Evolutionary conservation across 2,888 invertebrate genomes (phyloP).

Genomic region (Lypha dubia): DNA sequence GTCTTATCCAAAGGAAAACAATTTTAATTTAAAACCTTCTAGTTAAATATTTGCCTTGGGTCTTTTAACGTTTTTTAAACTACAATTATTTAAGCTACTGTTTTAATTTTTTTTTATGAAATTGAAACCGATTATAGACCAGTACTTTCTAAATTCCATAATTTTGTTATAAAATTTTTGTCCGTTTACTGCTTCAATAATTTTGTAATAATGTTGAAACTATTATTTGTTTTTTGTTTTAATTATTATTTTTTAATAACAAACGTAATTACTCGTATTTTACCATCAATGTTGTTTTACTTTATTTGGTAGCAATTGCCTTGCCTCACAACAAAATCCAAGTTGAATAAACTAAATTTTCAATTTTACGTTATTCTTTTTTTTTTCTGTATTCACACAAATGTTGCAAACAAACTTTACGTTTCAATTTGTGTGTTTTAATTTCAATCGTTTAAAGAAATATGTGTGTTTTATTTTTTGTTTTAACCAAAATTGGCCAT

Average conservation of each 20-base stretch:
- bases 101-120: neutral
- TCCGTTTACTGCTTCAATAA: constrained; percentile 24
- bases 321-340: neutral
- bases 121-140: neutral
- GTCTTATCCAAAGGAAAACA: too few relatives aligned
- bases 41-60: too few relatives aligned
- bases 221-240: neutral
- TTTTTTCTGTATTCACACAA: constrained; percentile 1
- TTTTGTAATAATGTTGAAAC: constrained; percentile 5
- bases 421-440: constrained; percentile 21
- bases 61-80: too few relatives aligned
- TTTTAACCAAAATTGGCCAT: constrained; percentile 35
- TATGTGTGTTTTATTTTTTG: constrained; percentile 5
- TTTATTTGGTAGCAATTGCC: constrained; percentile 20
- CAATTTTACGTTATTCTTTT: too few relatives aligned
- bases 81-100: too few relatives aligned
- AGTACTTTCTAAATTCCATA: neutral
- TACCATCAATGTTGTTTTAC: neutral
- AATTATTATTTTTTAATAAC: constrained; percentile 21
- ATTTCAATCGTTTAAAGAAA: constrained; percentile 34
- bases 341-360: constrained; percentile 51
- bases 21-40: too few relatives aligned
- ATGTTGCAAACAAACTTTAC: constrained; percentile 5
- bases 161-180: neutral
- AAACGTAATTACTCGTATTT: constrained; percentile 3